Conservation (phyloP, 2,797 vertebrate genomes). For the Peromyscus aztecus region DNA sequence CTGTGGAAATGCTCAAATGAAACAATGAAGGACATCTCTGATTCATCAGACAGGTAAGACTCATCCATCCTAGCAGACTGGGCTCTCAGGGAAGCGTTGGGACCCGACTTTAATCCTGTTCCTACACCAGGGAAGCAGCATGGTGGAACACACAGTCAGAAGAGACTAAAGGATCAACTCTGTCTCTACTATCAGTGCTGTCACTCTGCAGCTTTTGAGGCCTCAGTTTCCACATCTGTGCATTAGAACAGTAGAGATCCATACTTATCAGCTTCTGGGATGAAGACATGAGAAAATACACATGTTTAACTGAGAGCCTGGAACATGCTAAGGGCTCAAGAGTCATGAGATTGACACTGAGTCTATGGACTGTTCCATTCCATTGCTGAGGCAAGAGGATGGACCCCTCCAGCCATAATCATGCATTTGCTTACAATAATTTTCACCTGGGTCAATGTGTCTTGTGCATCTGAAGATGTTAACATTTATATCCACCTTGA, state of each 20-base stretch:
- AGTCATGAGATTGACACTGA: not conserved
- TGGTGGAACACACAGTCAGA: not conserved
- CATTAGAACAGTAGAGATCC: not conserved
- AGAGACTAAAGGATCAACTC: not conserved
- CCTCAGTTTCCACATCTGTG: not conserved
- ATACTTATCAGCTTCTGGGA: not conserved
- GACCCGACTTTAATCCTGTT: not conserved
- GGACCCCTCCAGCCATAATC: not conserved
- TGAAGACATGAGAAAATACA: not conserved
- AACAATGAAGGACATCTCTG: no score
- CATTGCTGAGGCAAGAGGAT: not conserved
- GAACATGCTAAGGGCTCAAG: not conserved
- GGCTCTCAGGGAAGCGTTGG: not conserved
- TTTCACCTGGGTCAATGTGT: not conserved
- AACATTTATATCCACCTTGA: not conserved
- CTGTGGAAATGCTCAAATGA: not conserved
- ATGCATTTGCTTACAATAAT: not conserved
- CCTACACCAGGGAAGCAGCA: not conserved
- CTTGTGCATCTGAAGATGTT: not conserved
- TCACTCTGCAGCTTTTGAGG: not conserved
- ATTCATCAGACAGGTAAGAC: conserved; percentile 38
- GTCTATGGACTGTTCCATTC: not conserved
- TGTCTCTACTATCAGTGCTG: not conserved
- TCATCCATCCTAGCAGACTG: not conserved
- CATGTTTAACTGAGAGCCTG: not conserved